phyloP scores from a whole-genome alignment of 2,888 invertebrate genomes.

The Bhutanitis thaidina region DNA sequence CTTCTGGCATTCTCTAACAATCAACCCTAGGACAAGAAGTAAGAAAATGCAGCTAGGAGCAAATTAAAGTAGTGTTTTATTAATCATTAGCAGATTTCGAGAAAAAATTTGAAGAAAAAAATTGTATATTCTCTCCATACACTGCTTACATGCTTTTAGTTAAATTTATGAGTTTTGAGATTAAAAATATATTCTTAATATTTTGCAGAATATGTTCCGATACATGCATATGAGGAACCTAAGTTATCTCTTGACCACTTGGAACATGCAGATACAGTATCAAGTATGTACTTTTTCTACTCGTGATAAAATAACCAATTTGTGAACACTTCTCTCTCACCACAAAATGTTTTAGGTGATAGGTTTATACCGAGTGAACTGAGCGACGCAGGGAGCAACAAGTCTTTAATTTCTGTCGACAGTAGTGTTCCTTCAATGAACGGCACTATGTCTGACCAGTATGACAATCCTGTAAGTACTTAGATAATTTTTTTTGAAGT shows the following conservation, averaged over 20 bases:
- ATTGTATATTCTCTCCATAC: no score
- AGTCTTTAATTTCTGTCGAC: slow-evolving; percentile 59
- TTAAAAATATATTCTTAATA: no score
- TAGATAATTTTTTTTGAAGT: background rate
- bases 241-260: slow-evolving; percentile 61
- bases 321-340: background rate
- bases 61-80: no score
- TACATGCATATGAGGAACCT: slow-evolving; percentile 65
- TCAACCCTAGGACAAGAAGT: no score
- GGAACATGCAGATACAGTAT: slow-evolving; percentile 62
- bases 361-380: slow-evolving; percentile 63
- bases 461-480: slow-evolving; percentile 58
- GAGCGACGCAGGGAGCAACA: slow-evolving; percentile 67
- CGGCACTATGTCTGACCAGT: slow-evolving; percentile 60
- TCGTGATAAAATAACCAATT: background rate
- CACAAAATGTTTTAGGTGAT: slow-evolving; percentile 41
- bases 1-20: no score
- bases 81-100: no score
- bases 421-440: slow-evolving; percentile 63
- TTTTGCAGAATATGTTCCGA: slow-evolving; percentile 59
- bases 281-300: slow-evolving; percentile 47
- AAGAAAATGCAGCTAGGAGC: no score
- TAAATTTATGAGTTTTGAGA: no score
- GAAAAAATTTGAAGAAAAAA: no score
- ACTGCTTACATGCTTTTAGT: no score